Conservation (phyloP, 2,113 vertebrate species). For the Eurystomus gularis region DNA sequence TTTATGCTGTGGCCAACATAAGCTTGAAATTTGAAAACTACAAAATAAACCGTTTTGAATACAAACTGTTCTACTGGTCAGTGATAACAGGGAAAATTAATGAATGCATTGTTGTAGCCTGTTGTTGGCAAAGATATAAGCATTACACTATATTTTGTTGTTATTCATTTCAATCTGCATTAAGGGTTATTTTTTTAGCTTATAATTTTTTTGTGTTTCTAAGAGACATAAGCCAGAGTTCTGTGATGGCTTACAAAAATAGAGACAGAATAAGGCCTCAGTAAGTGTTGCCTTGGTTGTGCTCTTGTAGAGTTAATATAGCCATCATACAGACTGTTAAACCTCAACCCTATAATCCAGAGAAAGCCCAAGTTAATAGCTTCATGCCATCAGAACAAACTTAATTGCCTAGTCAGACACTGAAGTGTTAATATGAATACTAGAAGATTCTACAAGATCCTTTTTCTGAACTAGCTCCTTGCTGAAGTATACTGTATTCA, state of each 20-base stretch:
- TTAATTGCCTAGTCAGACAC: neutral
- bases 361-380: neutral
- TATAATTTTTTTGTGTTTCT: neutral
- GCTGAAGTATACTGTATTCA: neutral
- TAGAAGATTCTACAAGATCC: neutral
- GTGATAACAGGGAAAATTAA: neutral
- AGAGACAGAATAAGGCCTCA: neutral
- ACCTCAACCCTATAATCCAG: neutral
- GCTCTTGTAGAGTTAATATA: neutral
- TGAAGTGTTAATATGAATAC: neutral
- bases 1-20: neutral
- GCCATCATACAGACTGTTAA: neutral
- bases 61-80: neutral
- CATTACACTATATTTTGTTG: neutral
- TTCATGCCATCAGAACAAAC: neutral
- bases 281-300: fast-evolving
- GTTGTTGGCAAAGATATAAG: neutral
- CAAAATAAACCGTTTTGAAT: neutral
- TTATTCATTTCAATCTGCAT: neutral
- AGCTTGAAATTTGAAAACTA: neutral
- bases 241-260: neutral
- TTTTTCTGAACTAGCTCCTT: neutral
- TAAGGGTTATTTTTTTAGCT: neutral
- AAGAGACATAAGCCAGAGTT: neutral
- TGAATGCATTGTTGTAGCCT: neutral